A percentile compares a stretch with the other conserved stretches of the same genome.
phyloP scores from a whole-genome alignment of 2,797 vertebrate species.

The Chaenodraco wilsoni region DNA sequence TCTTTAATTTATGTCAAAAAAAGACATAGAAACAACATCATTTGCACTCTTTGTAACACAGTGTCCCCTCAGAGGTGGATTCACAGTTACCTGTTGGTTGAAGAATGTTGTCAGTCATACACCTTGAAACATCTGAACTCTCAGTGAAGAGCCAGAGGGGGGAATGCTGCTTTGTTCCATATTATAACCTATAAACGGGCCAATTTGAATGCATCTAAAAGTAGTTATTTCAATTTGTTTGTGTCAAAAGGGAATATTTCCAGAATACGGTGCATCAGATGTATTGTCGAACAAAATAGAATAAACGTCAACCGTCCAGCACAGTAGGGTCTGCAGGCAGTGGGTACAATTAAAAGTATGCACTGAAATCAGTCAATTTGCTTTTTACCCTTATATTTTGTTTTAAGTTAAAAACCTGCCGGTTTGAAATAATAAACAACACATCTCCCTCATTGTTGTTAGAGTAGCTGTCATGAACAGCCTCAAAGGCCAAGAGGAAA shows the following conservation, averaged over 20 bases:
- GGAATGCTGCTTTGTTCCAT: too few relatives aligned
- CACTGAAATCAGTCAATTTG: not conserved
- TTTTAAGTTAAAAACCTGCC: constrained; percentile 23
- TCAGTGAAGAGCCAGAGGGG: too few relatives aligned
- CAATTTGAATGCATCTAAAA: not conserved
- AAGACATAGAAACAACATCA: too few relatives aligned
- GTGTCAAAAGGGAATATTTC: not conserved
- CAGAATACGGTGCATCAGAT: not conserved
- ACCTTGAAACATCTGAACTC: too few relatives aligned
- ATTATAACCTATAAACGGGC: too few relatives aligned
- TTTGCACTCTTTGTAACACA: too few relatives aligned
- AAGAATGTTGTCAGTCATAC: too few relatives aligned
- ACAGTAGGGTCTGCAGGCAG: too few relatives aligned
- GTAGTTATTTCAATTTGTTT: not conserved
- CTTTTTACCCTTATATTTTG: not conserved
- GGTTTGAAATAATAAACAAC: not conserved
- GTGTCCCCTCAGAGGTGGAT: too few relatives aligned
- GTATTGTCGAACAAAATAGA: not conserved
- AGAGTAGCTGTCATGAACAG: constrained; percentile 35
- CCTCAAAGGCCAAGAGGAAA: constrained; percentile 31
- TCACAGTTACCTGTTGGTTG: too few relatives aligned
- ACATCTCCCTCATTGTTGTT: constrained; percentile 29
- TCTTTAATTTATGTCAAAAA: not conserved
- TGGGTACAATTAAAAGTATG: not conserved
- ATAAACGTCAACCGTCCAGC: not conserved